Base-by-base conservation (phyloP, 1,140 invertebrate species). In the Saccostrea glomerata region DNA sequence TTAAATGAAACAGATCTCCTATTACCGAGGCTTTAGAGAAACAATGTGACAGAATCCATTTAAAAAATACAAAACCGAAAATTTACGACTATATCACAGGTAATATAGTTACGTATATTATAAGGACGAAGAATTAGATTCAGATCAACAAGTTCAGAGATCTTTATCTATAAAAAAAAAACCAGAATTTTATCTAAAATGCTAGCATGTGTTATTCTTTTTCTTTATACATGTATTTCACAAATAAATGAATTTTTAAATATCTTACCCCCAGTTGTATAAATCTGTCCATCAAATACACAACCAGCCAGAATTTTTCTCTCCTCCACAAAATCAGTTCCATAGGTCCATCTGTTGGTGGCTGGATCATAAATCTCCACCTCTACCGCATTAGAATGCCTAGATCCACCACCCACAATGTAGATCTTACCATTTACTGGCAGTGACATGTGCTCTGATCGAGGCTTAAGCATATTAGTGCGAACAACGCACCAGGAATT, bases 281-380 rank as follows among this genome's bases (percentile, higher is more conserved):
- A 93, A 20, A 94, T 90, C 25, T 56, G 66, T 30, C 89, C 89
- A 9, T 91, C 91, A 56, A 90, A 36, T 17, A 85, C 58, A 30
- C 89, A 87, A 13, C 89, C 86, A 6, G 91, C 86, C 23, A 87
- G 86, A 25, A 90, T 87, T 87, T 92, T 93, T 82, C 93, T 85
- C 82, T 94, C 92, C 56, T 94, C 93, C 3, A 91, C 92, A 87
- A 94, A 93, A 36, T 92, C 92, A 13, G 87, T 20, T 4, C 92
- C 92, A 40, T 86, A 89, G 6, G 86, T 89, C 93, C 93, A 94
- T 86, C 84, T 90, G 84, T 93, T 92, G 54, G 87, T 89, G 2
- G 87, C 89, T 17, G 92, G 90, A 82, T 93, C 89, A 63, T 92
- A 93, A 54, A 92, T 91, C 25, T 92, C 92, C 1, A 92, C 87